phyloP scores from a whole-genome alignment of 1,140 invertebrate species.

The Bombus polaris region DNA sequence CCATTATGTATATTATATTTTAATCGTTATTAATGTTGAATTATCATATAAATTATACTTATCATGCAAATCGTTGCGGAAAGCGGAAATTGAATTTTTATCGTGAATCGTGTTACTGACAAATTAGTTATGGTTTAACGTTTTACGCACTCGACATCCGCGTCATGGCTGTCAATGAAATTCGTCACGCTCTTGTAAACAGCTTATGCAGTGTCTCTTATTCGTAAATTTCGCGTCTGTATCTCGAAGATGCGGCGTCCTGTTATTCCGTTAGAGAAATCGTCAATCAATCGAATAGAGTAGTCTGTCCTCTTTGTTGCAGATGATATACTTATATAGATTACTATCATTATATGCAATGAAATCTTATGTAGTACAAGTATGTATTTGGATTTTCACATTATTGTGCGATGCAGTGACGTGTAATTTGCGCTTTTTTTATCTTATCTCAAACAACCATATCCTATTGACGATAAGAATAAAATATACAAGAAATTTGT shows the following conservation, averaged over 20 bases:
- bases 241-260: not conserved
- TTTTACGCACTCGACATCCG: not conserved
- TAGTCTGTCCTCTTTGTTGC: not conserved
- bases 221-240: not conserved
- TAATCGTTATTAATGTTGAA: conserved; percentile 37
- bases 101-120: not conserved
- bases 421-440: too few relatives aligned
- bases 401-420: not conserved
- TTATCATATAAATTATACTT: conserved; percentile 38
- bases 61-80: conserved; percentile 25
- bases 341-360: not conserved
- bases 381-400: not conserved
- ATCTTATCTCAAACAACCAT: too few relatives aligned
- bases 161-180: conserved; percentile 35
- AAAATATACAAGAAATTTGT: not conserved
- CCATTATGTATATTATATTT: conserved; percentile 31
- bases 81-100: conserved; percentile 48
- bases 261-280: not conserved
- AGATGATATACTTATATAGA: not conserved
- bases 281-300: not conserved
- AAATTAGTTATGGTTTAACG: conserved; percentile 37
- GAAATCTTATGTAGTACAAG: not conserved
- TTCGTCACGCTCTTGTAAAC: conserved; percentile 38
- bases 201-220: not conserved
- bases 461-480: too few relatives aligned